Conservation (phyloP, 2,888 invertebrate species). For the Mythimna ferrago region DNA sequence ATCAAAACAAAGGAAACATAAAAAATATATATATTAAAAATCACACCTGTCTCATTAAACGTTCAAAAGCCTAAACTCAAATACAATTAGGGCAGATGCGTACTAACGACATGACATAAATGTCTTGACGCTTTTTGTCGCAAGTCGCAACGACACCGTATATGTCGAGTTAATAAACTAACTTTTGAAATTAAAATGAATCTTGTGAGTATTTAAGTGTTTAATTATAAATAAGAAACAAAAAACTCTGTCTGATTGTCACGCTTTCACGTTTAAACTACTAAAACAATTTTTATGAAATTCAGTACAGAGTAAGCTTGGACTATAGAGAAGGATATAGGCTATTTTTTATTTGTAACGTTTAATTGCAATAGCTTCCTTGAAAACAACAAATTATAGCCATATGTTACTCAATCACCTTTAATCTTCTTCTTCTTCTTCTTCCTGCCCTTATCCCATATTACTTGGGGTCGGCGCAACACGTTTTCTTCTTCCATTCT, state of each 20-base stretch:
- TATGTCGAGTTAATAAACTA: slow-evolving; percentile 13
- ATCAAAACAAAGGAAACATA: slow-evolving; percentile 35
- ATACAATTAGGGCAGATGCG: slow-evolving; percentile 62
- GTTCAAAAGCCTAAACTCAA: slow-evolving; percentile 45
- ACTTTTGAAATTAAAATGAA: slow-evolving; percentile 22
- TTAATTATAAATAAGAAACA: neutral
- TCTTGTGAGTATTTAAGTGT: slow-evolving; percentile 1
- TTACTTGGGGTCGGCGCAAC: too few species aligned
- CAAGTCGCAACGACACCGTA: slow-evolving; percentile 18
- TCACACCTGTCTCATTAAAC: slow-evolving; percentile 63
- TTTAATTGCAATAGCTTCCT: neutral
- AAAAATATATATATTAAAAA: slow-evolving; percentile 37
- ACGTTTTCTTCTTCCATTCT: too few species aligned
- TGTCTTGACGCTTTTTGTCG: slow-evolving; percentile 56
- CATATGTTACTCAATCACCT: slow-evolving; percentile 30
- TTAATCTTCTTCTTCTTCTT: too few species aligned
- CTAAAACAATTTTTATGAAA: too few species aligned
- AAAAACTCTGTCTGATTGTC: too few species aligned
- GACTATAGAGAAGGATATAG: too few species aligned
- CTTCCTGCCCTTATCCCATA: too few species aligned
- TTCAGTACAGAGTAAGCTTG: too few species aligned
- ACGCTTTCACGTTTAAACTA: too few species aligned
- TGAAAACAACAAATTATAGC: slow-evolving; percentile 6
- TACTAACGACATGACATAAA: slow-evolving; percentile 41
- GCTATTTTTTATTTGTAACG: neutral